Evolutionary conservation across 2,888 invertebrate genomes (phyloP).

Genomic region (Trissoscelio sp.): DNA sequence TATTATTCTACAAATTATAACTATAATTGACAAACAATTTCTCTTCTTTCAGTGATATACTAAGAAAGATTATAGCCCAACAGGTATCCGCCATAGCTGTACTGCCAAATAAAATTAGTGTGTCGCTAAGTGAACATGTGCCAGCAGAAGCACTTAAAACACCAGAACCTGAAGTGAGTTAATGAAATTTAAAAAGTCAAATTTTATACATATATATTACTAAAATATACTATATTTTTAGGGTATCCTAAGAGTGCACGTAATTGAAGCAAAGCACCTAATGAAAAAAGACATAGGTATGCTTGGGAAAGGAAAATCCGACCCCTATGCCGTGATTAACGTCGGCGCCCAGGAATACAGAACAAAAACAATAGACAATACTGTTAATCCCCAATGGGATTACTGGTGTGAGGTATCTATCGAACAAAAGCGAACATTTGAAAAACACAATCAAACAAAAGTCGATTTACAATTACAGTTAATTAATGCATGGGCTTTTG

Average conservation of each 20-base stretch:
- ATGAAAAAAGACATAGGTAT: conserved; percentile 98
- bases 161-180: conserved; percentile 94
- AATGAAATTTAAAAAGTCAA: neutral
- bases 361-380: conserved; percentile 96
- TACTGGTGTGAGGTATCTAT: conserved; percentile 96
- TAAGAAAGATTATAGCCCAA: conserved; percentile 94
- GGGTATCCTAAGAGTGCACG: conserved; percentile 97
- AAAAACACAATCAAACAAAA: neutral
- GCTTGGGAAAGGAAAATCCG: conserved; percentile 97
- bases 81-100: conserved; percentile 97
- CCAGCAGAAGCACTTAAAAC: conserved; percentile 92
- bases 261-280: conserved; percentile 96
- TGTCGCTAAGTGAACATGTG: conserved; percentile 93
- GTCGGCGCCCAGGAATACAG: conserved; percentile 97
- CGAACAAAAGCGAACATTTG: neutral
- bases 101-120: conserved; percentile 96
- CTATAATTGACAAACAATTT: no score
- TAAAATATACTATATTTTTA: conserved; percentile 81
- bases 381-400: conserved; percentile 97
- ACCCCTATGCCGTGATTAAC: conserved; percentile 96
- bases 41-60: conserved; percentile 90
- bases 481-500: conserved; percentile 71
- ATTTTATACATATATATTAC: no score
- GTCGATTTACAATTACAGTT: conserved; percentile 41
- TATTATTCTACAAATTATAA: no score